Conservation (phyloP, 2,113 vertebrate species). For the Cyanistes caeruleus region DNA sequence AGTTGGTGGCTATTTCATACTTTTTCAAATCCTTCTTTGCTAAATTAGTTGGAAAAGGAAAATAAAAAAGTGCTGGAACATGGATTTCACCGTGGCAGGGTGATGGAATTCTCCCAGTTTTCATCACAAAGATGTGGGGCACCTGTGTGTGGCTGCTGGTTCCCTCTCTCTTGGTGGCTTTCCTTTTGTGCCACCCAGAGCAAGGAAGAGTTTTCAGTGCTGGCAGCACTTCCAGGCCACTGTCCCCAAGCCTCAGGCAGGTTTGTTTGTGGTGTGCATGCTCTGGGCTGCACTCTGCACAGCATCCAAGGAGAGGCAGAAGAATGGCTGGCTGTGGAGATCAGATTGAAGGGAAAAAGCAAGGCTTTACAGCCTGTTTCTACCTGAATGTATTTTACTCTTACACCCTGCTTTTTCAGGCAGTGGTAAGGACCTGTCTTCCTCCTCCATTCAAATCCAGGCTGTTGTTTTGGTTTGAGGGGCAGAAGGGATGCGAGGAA, state of each 20-base stretch:
- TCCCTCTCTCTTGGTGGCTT: background rate
- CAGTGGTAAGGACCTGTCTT: background rate
- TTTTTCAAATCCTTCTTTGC: background rate
- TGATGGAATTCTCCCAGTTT: background rate
- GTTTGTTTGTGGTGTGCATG: background rate
- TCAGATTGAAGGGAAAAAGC: background rate
- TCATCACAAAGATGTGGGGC: background rate
- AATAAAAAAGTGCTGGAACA: background rate
- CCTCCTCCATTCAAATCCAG: background rate
- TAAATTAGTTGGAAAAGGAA: background rate
- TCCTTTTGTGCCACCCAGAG: background rate
- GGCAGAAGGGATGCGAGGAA: background rate
- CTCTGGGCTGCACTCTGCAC: background rate
- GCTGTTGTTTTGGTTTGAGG: background rate
- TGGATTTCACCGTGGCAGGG: background rate
- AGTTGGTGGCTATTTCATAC: background rate
- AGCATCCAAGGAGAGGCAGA: background rate
- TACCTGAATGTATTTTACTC: background rate
- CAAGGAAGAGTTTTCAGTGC: background rate
- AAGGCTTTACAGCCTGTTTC: background rate
- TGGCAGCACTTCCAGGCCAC: background rate
- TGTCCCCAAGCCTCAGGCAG: background rate
- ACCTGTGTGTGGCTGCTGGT: background rate
- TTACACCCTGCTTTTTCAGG: background rate
- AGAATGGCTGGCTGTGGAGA: background rate